Evolutionary conservation across 2,113 vertebrate species (phyloP).

Genomic region (Otus sunia): DNA sequence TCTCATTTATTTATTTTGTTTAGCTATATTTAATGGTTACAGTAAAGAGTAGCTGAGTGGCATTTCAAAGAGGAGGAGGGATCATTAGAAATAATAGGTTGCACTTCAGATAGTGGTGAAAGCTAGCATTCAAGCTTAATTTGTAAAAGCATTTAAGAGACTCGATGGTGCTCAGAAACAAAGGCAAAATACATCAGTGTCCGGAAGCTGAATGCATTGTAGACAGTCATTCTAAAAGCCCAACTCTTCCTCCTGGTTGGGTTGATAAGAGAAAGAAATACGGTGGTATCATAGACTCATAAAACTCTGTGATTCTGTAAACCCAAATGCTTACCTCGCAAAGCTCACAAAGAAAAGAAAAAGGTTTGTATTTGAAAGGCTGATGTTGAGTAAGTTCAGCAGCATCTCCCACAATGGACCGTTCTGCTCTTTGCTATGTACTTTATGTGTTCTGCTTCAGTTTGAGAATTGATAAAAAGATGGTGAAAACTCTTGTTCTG

Average conservation of each 20-base stretch:
- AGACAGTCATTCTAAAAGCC: neutral
- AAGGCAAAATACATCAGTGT: neutral
- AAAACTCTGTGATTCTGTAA: neutral
- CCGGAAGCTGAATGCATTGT: neutral
- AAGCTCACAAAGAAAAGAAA: neutral
- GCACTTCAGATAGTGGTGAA: neutral
- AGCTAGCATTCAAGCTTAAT: neutral
- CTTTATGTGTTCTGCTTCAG: neutral
- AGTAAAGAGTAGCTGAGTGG: slow-evolving; percentile 13
- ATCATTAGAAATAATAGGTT: slow-evolving; percentile 18
- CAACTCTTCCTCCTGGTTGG: neutral
- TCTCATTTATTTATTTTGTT: slow-evolving; percentile 13
- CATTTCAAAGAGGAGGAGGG: slow-evolving; percentile 34
- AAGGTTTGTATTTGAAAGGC: neutral
- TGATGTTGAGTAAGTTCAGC: neutral
- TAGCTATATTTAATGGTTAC: slow-evolving; percentile 1
- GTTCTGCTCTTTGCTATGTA: neutral
- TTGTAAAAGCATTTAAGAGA: slow-evolving; percentile 20
- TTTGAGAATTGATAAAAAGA: neutral
- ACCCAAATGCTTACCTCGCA: neutral
- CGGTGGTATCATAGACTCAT: neutral
- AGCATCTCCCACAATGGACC: neutral
- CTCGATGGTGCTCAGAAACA: neutral
- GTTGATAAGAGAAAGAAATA: neutral
- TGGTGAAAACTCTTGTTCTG: neutral